Evolutionary conservation across 2,113 vertebrate species (phyloP).

Genomic region (Stigmatopora argus): DNA sequence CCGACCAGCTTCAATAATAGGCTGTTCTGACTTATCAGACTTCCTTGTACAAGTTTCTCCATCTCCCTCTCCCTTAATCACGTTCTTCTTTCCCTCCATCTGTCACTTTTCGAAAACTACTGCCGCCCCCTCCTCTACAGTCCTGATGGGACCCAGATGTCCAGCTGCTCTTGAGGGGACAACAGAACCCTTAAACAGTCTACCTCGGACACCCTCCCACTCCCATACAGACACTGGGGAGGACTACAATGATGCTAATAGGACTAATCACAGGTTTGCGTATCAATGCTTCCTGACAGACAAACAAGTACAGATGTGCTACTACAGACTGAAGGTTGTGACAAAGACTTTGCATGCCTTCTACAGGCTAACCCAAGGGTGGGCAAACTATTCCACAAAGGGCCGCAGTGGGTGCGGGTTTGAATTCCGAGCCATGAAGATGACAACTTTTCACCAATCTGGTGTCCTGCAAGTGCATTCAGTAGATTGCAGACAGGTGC

Average conservation of each 20-base stretch:
- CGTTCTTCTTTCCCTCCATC: conserved; percentile 44
- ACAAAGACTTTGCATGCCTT: no score
- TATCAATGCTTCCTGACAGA: conserved; percentile 48
- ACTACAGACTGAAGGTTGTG: not conserved
- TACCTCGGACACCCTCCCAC: conserved; percentile 12
- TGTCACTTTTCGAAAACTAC: conserved; percentile 31
- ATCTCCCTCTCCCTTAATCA: conserved; percentile 36
- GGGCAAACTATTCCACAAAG: no score
- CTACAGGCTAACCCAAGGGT: no score
- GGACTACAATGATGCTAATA: conserved; percentile 39
- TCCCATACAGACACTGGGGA: conserved; percentile 10
- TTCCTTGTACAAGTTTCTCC: conserved; percentile 38
- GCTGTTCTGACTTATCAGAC: conserved; percentile 27
- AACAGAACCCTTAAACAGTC: conserved; percentile 2
- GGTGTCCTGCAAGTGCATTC: no score
- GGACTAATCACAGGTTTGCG: conserved; percentile 41
- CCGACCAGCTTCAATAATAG: conserved; percentile 35
- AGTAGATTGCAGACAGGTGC: no score
- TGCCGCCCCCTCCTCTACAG: conserved; percentile 6
- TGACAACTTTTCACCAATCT: no score
- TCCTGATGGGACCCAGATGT: conserved; percentile 56
- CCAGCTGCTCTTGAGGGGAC: conserved; percentile 27
- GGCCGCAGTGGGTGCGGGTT: no score
- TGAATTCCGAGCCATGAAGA: no score
- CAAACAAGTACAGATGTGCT: conserved; percentile 18